Base-by-base conservation (phyloP, 1,140 invertebrate genomes). In the Pygmarrhopalites habei region DNA sequence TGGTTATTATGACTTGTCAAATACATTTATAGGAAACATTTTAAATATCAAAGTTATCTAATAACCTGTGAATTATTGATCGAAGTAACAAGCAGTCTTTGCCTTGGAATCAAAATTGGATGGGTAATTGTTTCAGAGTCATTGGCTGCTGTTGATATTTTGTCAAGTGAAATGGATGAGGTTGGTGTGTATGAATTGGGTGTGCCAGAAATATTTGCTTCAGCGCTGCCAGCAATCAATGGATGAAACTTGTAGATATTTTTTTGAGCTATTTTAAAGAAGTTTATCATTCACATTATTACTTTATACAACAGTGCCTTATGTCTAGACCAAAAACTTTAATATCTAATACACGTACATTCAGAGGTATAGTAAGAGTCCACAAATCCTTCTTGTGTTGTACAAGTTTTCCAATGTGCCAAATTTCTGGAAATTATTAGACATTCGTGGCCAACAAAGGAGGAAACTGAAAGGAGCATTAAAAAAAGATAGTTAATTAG, bases 371-470 rank as follows among this genome's bases (percentile, higher is more conserved):
- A n/a, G n/a, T n/a, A 35, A 35, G 32, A 35, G 32, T 7, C 5
- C 32, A 35, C 32, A 5, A 35, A 35, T 35, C 32, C 72, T 39
- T 30, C 19, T 21, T 59, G 28, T 23, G 66, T 72, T 32, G 72
- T 72, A 12, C 74, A 79, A 17, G 75, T 74, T 68, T 79, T 81
- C 85, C 85, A 87, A 58, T 86, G 83, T 47, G 78, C 74, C 61
- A 82, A 79, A 74, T 86, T 85, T 66, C 85, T 76, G 1, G 81
- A 82, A 56, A 87, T 76, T 21, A 86, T 72, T 46, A 86, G 75
- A 75, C 80, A 79, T 32, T 56, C 41, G 15, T 62, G 23, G 2
- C 64, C 47, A 7, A 12, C 21, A 14, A 21, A 28, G n/a, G n/a
- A n/a, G n/a, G n/a, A n/a, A n/a, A n/a, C n/a, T n/a, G n/a, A n/a